Base-by-base conservation (phyloP, 2,113 vertebrate genomes). In the Archocentrus centrarchus region DNA sequence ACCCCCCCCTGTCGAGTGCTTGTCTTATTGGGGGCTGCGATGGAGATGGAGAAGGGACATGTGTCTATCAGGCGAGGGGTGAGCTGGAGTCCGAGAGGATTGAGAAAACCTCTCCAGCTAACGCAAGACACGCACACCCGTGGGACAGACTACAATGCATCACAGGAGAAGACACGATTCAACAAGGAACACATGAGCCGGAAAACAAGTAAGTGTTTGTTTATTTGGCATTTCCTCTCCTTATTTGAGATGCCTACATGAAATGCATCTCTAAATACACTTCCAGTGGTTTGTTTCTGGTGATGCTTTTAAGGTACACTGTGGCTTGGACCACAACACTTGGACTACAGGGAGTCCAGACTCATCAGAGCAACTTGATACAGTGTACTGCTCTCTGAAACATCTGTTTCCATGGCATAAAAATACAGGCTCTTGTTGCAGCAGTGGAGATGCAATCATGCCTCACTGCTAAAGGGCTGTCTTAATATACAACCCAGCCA, bases 191-290 rank as follows among this genome's bases (percentile, higher is more conserved):
- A 88, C 79, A 89, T 91, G 78, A 91, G 83, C 57, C 86, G 88
- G 79, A 96, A 95, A 95, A 96, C 95, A 93, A 96, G 96, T 96
- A 93, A 96, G 94, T 94, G 61, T 88, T 93, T 93, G 76, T 92
- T 86, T 90, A 83, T 86, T 35, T 85, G 75, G 1, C 13, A 8
- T 86, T 86, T 87, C 75, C 7, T 59, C 41, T 68, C 44, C 53
- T 89, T 70, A 73, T 81, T 84, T 84, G 14, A 41, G 9, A 3
- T 64, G 41, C 20, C 6, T 1, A 32, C 59, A 44, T 59, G 22
- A 61, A 44, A 75, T 58, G 47, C 47, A 59, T 17, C 5, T 77
- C 50, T 75, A 50, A 77, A 78, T 73, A 32, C 18, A 66, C 84
- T 59, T 81, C 59, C 35, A 66, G 55, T 61, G 47, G 39, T 81